A percentile compares a stretch with the other conserved stretches of the same genome.
These are phyloP conservation scores for Delichon dasypus DNA, from an alignment of 2,797 vertebrate species.

Conservation along the genomic window DNA sequence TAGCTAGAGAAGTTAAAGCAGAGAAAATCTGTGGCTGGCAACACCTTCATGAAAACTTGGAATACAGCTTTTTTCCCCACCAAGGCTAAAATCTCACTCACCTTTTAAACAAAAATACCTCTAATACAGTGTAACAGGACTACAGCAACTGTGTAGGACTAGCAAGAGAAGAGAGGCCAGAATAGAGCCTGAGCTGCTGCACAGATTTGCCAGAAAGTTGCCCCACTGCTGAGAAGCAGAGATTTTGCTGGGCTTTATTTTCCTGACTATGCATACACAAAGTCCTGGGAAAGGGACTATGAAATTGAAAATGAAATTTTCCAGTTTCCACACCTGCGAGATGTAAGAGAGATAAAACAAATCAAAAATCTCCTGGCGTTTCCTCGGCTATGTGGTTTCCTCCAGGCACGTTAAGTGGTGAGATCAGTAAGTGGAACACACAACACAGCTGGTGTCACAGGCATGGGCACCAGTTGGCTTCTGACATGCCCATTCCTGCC, in stretches of 20 bases:
- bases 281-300: neutral
- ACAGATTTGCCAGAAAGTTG: neutral
- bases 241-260: neutral
- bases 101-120: neutral
- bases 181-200: neutral
- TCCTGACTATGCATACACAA: neutral
- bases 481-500: neutral
- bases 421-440: neutral
- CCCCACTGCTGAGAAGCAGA: neutral
- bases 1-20: neutral
- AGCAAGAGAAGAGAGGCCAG: neutral
- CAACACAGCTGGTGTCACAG: neutral
- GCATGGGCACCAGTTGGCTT: neutral
- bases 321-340: neutral
- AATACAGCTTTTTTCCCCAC: accelerated
- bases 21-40: neutral
- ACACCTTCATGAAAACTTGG: neutral
- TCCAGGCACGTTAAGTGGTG: neutral
- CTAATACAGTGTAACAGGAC: neutral
- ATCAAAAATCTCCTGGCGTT: neutral
- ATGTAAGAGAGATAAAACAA: neutral
- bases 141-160: neutral
- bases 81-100: accelerated
- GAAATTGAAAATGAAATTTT: neutral
- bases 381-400: neutral